Evolutionary conservation across 1,140 invertebrate species (phyloP).

Genomic region (Drosophila oshimai): DNA sequence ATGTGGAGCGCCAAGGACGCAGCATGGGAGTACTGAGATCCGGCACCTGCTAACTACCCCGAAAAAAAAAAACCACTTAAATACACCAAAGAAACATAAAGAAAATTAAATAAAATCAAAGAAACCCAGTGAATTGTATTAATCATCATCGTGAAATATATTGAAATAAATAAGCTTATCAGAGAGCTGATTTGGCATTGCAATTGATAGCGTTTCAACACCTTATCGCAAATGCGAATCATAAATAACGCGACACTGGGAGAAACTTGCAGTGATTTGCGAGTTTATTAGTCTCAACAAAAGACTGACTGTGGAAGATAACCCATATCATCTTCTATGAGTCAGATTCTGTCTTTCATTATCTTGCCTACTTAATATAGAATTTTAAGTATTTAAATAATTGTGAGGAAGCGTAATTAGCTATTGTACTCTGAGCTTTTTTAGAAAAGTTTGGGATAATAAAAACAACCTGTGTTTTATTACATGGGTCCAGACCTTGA

Average conservation of each 20-base stretch:
- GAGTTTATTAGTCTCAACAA: background rate
- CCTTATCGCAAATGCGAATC: conserved; percentile 46
- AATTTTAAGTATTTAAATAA: too few species aligned
- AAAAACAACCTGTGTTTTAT: too few species aligned
- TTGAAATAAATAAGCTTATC: conserved; percentile 51
- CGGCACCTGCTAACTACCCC: conserved; percentile 50
- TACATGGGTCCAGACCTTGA: too few species aligned
- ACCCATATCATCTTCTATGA: background rate
- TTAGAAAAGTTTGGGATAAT: too few species aligned
- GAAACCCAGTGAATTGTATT: conserved; percentile 26
- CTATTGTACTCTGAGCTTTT: too few species aligned
- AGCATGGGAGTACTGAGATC: conserved; percentile 51
- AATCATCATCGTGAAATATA: conserved; percentile 53
- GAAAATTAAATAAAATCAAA: conserved; percentile 1
- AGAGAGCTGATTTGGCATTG: conserved; percentile 33
- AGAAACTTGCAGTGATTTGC: conserved; percentile 11
- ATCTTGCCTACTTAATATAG: background rate
- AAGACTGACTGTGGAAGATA: background rate
- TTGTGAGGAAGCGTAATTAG: too few species aligned
- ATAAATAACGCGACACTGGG: conserved; percentile 12
- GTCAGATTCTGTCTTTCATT: background rate
- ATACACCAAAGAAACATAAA: background rate
- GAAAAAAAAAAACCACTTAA: background rate
- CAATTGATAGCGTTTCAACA: conserved; percentile 39
- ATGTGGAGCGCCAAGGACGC: conserved; percentile 57